Evolutionary conservation across 2,888 invertebrate species (phyloP).

Genomic region (Hermaeophaga mercurialis): DNA sequence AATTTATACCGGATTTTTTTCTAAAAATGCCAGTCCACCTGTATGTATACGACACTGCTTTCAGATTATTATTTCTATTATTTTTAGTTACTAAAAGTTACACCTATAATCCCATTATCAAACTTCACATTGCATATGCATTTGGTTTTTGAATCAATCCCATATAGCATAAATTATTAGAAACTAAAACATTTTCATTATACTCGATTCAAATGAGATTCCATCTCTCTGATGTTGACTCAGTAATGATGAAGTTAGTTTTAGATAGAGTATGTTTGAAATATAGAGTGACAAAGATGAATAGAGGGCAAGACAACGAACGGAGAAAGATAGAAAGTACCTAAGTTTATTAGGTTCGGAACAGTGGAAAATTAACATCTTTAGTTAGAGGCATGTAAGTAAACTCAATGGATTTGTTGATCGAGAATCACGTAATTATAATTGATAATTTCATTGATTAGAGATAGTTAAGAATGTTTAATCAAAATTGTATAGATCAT

Average conservation of each 20-base stretch:
- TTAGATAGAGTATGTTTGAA: background rate
- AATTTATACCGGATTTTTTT: no score
- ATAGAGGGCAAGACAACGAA: background rate
- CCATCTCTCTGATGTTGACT: conserved; percentile 6
- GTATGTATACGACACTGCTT: no score
- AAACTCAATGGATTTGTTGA: no score
- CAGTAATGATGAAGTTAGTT: conserved; percentile 13
- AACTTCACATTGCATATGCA: no score
- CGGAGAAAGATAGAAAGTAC: background rate
- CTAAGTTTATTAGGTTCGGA: background rate
- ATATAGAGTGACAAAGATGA: background rate
- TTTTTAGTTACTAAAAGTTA: no score
- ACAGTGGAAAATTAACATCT: conserved; percentile 5
- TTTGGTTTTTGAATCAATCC: conserved; percentile 15
- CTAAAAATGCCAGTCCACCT: no score
- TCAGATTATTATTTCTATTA: no score
- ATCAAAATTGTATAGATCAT: no score
- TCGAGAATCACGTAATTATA: no score
- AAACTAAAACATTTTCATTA: conserved; percentile 19
- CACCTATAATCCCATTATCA: no score
- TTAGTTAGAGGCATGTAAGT: conserved; percentile 2
- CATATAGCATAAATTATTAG: conserved; percentile 1
- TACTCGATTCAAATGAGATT: conserved; percentile 2
- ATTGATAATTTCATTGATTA: no score
- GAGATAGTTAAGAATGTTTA: no score